phyloP scores from a whole-genome alignment of 2,888 invertebrate genomes.

The Dolomedes plantarius region DNA sequence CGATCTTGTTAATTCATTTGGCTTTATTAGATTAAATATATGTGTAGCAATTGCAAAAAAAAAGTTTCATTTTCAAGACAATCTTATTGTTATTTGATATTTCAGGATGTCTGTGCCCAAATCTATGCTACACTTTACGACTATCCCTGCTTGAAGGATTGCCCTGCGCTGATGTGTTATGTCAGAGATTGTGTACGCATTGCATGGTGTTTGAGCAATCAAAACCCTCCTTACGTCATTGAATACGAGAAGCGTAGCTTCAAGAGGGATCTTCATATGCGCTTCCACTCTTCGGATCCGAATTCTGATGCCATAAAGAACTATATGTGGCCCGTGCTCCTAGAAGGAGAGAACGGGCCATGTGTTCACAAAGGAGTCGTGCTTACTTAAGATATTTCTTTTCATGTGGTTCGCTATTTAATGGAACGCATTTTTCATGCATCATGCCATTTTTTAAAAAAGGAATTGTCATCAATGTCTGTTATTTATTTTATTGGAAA shows the following conservation, averaged over 20 bases:
- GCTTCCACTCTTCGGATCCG: constrained; percentile 86
- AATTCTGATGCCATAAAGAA: constrained; percentile 86
- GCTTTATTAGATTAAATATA: too few species aligned
- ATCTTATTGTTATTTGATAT: too few species aligned
- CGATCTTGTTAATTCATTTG: too few species aligned
- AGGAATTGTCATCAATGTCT: too few species aligned
- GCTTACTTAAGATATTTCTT: constrained; percentile 80
- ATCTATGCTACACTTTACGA: constrained; percentile 93
- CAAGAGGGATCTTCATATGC: constrained; percentile 86
- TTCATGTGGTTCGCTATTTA: neutral
- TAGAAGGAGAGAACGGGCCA: constrained; percentile 82
- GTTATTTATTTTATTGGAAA: too few species aligned
- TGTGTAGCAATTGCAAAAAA: too few species aligned
- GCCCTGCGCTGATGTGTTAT: constrained; percentile 86
- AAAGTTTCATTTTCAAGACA: too few species aligned
- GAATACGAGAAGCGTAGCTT: constrained; percentile 81
- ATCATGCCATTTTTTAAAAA: neutral
- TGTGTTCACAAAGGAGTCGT: constrained; percentile 92
- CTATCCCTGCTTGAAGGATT: constrained; percentile 90
- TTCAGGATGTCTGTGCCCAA: constrained; percentile 82
- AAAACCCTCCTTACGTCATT: constrained; percentile 78
- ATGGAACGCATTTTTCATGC: neutral
- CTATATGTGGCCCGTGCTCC: constrained; percentile 91
- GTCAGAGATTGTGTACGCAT: constrained; percentile 88
- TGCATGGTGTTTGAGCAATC: constrained; percentile 91